phyloP scores from a whole-genome alignment of 64 coral and sea anemone genomes.

The Anthopleura sola region DNA sequence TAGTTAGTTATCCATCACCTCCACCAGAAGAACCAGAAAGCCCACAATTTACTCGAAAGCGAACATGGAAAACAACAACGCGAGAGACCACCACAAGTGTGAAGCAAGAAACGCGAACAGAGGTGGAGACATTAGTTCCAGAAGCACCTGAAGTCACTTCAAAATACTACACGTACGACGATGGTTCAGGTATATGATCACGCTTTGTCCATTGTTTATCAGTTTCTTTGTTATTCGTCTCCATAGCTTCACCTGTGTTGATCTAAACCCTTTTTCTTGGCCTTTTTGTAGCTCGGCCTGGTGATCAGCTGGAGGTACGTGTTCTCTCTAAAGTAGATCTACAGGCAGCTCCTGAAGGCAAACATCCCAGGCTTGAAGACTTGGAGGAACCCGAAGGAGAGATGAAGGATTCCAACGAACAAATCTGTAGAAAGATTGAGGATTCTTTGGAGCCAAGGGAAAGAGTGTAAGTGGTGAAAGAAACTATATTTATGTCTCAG shows the following conservation, averaged over 20 bases:
- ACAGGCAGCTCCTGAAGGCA: constrained; percentile 47
- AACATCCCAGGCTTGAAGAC: constrained; percentile 51
- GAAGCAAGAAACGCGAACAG: constrained; percentile 87
- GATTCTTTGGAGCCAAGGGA: constrained; percentile 41
- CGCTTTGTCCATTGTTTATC: too few relatives aligned
- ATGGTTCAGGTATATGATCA: not conserved
- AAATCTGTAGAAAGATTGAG: constrained; percentile 74
- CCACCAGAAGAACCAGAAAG: constrained; percentile 39
- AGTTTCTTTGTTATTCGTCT: too few relatives aligned
- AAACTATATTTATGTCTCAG: not conserved
- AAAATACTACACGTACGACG: constrained; percentile 66
- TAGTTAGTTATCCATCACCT: constrained; percentile 41
- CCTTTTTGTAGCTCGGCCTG: not conserved
- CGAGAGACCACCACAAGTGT: constrained; percentile 89
- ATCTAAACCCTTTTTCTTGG: not conserved
- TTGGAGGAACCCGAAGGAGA: constrained; percentile 52
- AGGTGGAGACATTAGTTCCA: constrained; percentile 76
- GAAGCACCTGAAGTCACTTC: constrained; percentile 80
- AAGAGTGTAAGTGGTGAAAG: constrained; percentile 1
- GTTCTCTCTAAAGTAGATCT: constrained; percentile 21
- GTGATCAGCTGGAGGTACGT: constrained; percentile 8
- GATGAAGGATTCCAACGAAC: constrained; percentile 80
- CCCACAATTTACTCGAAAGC: constrained; percentile 45
- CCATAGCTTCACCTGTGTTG: too few relatives aligned
- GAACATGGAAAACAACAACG: constrained; percentile 87